Evolutionary conservation across 2,113 vertebrate genomes (phyloP), one percentile per base, ranked within the genome.

Genomic region (Sprattus sprattus): DNA sequence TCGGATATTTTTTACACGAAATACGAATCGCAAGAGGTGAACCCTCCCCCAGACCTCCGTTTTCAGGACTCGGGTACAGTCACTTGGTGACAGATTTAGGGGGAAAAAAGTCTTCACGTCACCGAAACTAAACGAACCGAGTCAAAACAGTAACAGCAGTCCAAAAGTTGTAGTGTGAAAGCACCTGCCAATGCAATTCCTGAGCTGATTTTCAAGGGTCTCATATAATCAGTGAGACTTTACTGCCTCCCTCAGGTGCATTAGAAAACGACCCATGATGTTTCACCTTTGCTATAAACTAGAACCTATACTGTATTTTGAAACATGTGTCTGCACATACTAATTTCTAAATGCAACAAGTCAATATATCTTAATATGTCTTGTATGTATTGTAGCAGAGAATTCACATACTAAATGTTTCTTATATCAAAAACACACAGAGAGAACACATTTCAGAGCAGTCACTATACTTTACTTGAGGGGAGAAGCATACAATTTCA

Each of bases 401-500:
- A 60, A 54, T 54, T 15, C 16, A 15, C 16, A 18, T 13, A 54
- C 50, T 16, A 54, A 18, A 54, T 60, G 3, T 60, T 82, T 49
- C 20, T 16, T 28, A 78, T 44, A 75, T 75, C 32, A 28, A 22
- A n/a, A 16, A 86, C 39, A 86, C 45, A 44, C 47, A 84, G 45
- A 13, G 44, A 15, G 89, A 39, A 39, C 85, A 84, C 39, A 71
- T 81, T 88, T 75, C 88, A 91, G 88, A 95, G 95, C 96, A 95
- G 95, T 97, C 95, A 96, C 93, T 93, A 93, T 92, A 93, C 89
- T 94, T 97, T 94, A 96, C 94, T 95, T 90, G 95, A 96, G 85
- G 93, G 94, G 93, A 91, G 94, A 95, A 96, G 96, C 96, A 97
- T 97, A 97, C 96, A 96, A 94, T 96, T 94, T 94, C 82, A 94